Evolutionary conservation across 2,113 vertebrate genomes (phyloP), one percentile per base, ranked within the genome.

Genomic region (Neofelis nebulosa): DNA sequence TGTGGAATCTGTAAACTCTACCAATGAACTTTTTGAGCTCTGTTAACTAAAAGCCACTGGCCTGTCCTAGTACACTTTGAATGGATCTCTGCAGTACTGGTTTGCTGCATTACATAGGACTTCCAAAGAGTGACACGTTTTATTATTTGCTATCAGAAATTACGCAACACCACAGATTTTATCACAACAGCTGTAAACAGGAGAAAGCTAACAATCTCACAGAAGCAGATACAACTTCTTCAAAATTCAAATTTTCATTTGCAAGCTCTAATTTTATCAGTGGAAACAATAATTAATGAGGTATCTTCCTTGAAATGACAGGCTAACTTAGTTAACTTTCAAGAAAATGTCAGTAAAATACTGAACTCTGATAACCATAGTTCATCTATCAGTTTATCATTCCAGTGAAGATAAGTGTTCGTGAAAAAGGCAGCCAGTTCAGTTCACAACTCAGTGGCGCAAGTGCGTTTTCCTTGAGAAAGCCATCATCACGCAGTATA

Each of bases 161-260:
- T 38, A 82, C 21, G 69, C 33, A 7, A 27, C 38, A 88, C 66
- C 76, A 91, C 61, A 74, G 82, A 78, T n/a, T 83, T 91, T 55
- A 82, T 19, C 21, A 78, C n/a, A 83, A 88, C 69, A 92, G 48
- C 15, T 91, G 1, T 94, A 86, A 80, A 25, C 25, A 38, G 0
- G 27, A 29, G 48, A 80, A 94, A 85, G 41, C 45, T 52, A 11
- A 10, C 71, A 21, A 86, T 27, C 27, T 87, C 29, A 92, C 2
- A 55, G 41, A 12, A 66, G 7, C 29, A 87, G 66, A 76, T 31
- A 80, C 12, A 61, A 55, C 6, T 69, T 95, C 90, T 80, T 36
- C 57, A 94, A 88, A 87, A 74, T 86, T 92, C 76, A 78, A 63
- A 84, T 91, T 69, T 95, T 96, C 74, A 33, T 12, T 91, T 61